Evolutionary conservation across 2,113 vertebrate species (phyloP).

Genomic region (Turnix velox): DNA sequence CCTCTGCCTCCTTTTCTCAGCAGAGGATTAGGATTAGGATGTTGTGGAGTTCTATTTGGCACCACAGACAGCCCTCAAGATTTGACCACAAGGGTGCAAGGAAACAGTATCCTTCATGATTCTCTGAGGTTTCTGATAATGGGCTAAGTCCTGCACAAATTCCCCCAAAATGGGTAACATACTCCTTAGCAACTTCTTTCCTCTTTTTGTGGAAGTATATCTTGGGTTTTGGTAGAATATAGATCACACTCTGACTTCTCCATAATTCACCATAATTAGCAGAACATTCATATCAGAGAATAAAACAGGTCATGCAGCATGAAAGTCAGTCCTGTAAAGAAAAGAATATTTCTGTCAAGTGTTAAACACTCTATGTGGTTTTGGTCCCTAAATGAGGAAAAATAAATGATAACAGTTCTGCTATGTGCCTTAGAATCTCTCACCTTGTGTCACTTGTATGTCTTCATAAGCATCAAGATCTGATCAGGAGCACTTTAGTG

Average conservation of each 20-base stretch:
- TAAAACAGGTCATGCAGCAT: not conserved
- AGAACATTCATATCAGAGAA: not conserved
- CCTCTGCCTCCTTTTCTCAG: not conserved
- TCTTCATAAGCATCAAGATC: not conserved
- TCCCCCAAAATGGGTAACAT: not conserved
- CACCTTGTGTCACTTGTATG: not conserved
- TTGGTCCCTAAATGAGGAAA: not conserved
- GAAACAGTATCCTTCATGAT: not conserved
- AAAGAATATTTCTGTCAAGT: not conserved
- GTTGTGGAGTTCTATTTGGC: not conserved
- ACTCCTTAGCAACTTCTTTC: not conserved
- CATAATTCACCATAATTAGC: not conserved
- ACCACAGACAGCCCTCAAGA: not conserved
- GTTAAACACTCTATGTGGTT: not conserved
- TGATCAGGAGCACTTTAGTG: not conserved
- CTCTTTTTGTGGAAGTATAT: not conserved
- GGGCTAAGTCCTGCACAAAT: not conserved
- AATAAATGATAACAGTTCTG: not conserved
- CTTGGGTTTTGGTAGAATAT: not conserved
- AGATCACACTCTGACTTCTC: rapidly evolving
- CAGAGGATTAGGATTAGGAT: not conserved
- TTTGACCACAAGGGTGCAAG: not conserved
- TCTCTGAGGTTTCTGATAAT: not conserved
- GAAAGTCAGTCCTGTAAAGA: not conserved
- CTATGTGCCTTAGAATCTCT: not conserved